Conservation (phyloP, 2,113 vertebrate genomes). For the Thryonomys swinderianus region DNA sequence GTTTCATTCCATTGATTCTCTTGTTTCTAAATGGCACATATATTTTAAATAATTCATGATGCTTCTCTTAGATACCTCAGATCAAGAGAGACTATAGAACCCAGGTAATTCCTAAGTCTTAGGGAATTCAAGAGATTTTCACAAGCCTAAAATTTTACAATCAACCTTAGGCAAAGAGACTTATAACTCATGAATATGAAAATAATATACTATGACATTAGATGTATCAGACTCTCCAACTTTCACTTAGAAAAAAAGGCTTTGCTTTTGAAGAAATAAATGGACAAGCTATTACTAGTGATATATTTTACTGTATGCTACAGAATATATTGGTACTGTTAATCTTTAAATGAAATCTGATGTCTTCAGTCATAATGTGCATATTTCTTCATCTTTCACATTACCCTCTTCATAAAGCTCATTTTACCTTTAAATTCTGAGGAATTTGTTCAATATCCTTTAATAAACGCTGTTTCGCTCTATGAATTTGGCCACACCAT, state of each 20-base stretch:
- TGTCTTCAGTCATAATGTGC: neutral
- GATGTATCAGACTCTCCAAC: neutral
- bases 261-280: constrained; percentile 1
- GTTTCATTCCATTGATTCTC: neutral
- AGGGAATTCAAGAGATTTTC: neutral
- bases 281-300: neutral
- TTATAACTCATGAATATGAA: neutral
- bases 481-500: neutral
- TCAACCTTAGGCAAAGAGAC: neutral
- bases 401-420: neutral
- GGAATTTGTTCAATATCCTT: neutral
- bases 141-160: neutral
- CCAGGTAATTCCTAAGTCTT: neutral
- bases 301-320: neutral
- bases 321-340: neutral
- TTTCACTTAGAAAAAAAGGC: neutral
- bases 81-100: neutral
- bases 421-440: constrained; percentile 17
- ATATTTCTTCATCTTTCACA: neutral
- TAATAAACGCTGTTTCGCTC: neutral
- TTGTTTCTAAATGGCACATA: neutral
- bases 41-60: neutral
- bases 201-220: neutral
- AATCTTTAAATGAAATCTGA: neutral
- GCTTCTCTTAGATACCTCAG: neutral